Base-by-base conservation (phyloP, 1,140 invertebrate species). In the Ips typographus region DNA sequence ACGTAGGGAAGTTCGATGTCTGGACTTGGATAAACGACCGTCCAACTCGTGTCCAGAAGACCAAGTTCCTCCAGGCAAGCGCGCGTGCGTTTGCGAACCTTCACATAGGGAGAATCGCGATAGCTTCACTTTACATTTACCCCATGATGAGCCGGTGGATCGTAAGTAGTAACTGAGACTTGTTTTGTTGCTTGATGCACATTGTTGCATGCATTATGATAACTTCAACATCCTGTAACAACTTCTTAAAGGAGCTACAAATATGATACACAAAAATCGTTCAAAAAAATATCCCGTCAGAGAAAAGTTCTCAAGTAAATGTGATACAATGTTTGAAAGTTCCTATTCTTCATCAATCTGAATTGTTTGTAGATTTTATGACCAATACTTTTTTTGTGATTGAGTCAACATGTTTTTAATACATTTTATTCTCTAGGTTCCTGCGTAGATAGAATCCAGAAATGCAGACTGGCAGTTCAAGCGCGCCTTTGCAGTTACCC, bases 401-500 rank as follows among this genome's bases (percentile, higher is more conserved):
- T 49, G 2, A 2, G 22, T 3, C 22, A 49, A 49, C 22, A 8
- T 49, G 44, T n/a, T 60, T 65, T 59, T 65, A 7, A n/a, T 71
- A 22, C 0, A 22, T 22, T 22, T 22, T 22, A 22, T 22, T 22
- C 57, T 69, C 39, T 72, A 80, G 79, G 74, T 68, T 83, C 79
- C 52, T 95, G 93, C 75, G 82, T 84, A 53, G 92, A 95, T 77
- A 88, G 85, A 74, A 86, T 91, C 71, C 74, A 81, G 6, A 91
- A 91, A 77, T 95, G 93, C 77, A 83, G 86, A 62, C 82, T 93
- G 69, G 91, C 93, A 0, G 86, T 89, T 0, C 89, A 92, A 80
- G 90, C 91, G 5, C 83, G 91, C 51, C 84, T 94, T 1, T 95
- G 93, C 79, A 86, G 86, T 75, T 93, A 93, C 77, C 86, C 88